Percentiles rank a stretch among this genome's conserved stretches.
phyloP scores from a whole-genome alignment of 2,888 invertebrate species.

The Blastobasis adustella region DNA sequence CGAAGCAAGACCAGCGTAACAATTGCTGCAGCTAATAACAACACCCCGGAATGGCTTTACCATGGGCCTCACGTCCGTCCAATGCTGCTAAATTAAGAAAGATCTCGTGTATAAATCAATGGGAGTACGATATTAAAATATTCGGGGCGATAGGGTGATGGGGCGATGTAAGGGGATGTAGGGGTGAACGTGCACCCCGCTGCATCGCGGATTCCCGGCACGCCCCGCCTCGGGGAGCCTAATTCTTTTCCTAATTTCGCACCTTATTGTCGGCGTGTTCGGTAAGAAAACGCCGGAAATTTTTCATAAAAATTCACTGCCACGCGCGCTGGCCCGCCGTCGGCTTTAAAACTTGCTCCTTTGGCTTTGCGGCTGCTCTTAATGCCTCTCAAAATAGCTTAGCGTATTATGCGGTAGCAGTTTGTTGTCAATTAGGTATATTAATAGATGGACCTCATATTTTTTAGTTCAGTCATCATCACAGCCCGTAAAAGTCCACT shows the following conservation, averaged over 20 bases:
- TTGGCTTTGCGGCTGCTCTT: too few species aligned
- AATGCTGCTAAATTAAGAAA: slow-evolving; percentile 36
- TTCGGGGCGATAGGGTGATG: slow-evolving; percentile 14
- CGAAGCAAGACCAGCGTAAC: too few species aligned
- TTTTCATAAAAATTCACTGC: slow-evolving; percentile 46
- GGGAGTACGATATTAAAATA: slow-evolving; percentile 26
- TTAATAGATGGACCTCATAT: too few species aligned
- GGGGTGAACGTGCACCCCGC: slow-evolving; percentile 21
- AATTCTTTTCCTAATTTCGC: slow-evolving; percentile 71
- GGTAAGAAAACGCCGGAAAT: slow-evolving; percentile 54
- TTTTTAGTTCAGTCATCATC: too few species aligned
- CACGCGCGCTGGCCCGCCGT: slow-evolving; percentile 13
- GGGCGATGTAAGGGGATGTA: slow-evolving; percentile 1
- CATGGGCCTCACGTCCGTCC: too few species aligned
- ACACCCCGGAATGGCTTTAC: too few species aligned
- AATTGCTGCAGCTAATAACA: too few species aligned
- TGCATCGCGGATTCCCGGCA: slow-evolving; percentile 55
- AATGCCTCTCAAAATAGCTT: too few species aligned
- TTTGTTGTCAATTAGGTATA: too few species aligned
- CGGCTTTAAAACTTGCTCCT: background rate
- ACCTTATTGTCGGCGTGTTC: slow-evolving; percentile 61
- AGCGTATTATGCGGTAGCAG: too few species aligned
- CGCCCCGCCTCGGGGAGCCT: slow-evolving; percentile 55
- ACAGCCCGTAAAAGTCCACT: too few species aligned
- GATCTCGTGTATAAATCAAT: slow-evolving; percentile 46